Base-by-base conservation (phyloP, 2,113 vertebrate genomes). In the Calyptommatus sinebrachiatus region DNA sequence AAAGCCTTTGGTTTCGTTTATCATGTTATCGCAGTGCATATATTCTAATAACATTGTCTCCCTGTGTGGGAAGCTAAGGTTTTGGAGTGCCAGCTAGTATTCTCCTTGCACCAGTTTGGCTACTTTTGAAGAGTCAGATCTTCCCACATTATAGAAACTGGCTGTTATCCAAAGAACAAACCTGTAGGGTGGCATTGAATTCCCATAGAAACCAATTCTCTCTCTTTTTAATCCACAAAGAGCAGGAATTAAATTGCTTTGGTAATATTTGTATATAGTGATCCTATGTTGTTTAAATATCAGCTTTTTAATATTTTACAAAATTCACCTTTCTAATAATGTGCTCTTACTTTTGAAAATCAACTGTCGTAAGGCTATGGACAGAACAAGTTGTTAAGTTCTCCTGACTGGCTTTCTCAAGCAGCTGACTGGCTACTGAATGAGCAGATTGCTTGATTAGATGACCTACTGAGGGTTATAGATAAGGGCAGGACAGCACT, bases 201-300 rank as follows among this genome's bases (percentile, higher is more conserved):
- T 85, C 67, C 24, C 57, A 78, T 57, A 53, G 45, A 79, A 76
- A 79, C 66, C 18, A 57, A 29, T 29, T 3, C 72, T 35, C 21
- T 69, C 31, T 70, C 65, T 81, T n/a, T 46, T 73, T 48, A 76
- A 69, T 24, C 66, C 53, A 26, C 31, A 66, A 29, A 35, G 46
- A n/a, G 18, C 71, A 63, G 61, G 8, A 69, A 29, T 73, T 20
- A 73, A 31, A 66, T 78, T 81, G 63, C 7, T 68, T 26, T 78
- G 63, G 53, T 35, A 45, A 5, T 8, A 2, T 48, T 1, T 62
- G n/a, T 2, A 10, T 1, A 70, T 2, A 61, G 3, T 68, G 0
- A n/a, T 71, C 57, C 2, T 20, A 79, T 46, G 26, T 41, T 72
- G 29, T 48, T 80, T 62, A 73, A 76, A 60, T 8, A 73, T 10